These are phyloP conservation scores for Seriola quinqueradiata DNA, from an alignment of 2,113 vertebrate genomes.

Conservation along the genomic window DNA sequence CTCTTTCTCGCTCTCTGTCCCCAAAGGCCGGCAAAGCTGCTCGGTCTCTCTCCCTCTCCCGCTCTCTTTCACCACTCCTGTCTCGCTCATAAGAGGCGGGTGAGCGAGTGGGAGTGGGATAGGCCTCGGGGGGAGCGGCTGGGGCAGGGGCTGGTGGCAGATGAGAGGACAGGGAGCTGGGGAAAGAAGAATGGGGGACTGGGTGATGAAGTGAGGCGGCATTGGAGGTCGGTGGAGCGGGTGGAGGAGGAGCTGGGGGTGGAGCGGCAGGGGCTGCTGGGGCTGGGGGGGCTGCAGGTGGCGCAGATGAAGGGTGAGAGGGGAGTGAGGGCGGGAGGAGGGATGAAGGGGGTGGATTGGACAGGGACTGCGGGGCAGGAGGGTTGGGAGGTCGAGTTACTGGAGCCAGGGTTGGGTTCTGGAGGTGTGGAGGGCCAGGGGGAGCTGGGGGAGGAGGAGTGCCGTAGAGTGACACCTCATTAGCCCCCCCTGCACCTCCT, in stretches of 20 bases:
- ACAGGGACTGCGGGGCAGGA: slow-evolving; percentile 78
- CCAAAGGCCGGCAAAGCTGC: slow-evolving; percentile 74
- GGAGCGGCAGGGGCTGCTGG: slow-evolving; percentile 71
- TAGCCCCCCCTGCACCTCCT: slow-evolving; percentile 73
- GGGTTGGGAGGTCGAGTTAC: slow-evolving; percentile 80
- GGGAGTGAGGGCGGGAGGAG: slow-evolving; percentile 72
- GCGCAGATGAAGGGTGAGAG: slow-evolving; percentile 76
- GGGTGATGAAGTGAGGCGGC: slow-evolving; percentile 79
- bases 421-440: slow-evolving; percentile 76
- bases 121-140: slow-evolving; percentile 82
- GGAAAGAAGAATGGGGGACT: slow-evolving; percentile 82
- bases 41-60: slow-evolving; percentile 79
- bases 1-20: slow-evolving; percentile 78
- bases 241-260: slow-evolving; percentile 82
- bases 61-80: slow-evolving; percentile 79
- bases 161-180: slow-evolving; percentile 81
- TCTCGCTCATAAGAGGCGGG: slow-evolving; percentile 79
- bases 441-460: slow-evolving; percentile 83
- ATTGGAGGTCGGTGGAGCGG: slow-evolving; percentile 78
- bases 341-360: slow-evolving; percentile 77
- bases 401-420: slow-evolving; percentile 75
- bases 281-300: slow-evolving; percentile 70
- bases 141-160: slow-evolving; percentile 83
- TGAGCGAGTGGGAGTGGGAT: slow-evolving; percentile 86
- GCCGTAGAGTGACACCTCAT: slow-evolving; percentile 84